Base-by-base conservation (phyloP, 2,113 vertebrate genomes). In the Thymallus thymallus region DNA sequence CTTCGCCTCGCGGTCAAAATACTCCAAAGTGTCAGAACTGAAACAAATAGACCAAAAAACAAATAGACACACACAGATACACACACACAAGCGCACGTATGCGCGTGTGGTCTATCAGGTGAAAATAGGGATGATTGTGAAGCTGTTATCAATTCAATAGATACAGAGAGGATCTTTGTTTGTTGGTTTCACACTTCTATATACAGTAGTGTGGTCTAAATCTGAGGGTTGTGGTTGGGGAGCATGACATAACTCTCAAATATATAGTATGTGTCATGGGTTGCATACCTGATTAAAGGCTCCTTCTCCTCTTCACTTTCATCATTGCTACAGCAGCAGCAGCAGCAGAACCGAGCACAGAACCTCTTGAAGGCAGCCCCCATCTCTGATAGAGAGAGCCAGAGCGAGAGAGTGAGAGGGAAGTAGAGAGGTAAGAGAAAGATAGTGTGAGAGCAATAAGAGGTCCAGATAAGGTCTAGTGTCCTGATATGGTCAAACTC, bases 1-100 rank as follows among this genome's bases (percentile, higher is more conserved):
- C 84, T 94, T 92, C 26, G 93, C 93, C 48, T 94, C 91, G 1
- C 91, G 93, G 35, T 91, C 92, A 72, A 95, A 94, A 77, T 94
- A 95, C 73, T 93, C 90, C 83, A 95, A 71, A 0, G 93, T 93
- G 62, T 95, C 94, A 46, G 88, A 83, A 76, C 89, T 92, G 68
- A 1, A 56, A 14, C 35, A 46, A 22, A 78, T 46, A 68, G 20
- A 76, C 32, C 69, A 35, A 79, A 35, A 76, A 20, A 13, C 48
- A 18, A 5, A 29, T 32, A 12, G 29, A 23, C 14, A 65, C 16
- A 72, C 14, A 76, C 45, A 83, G 26, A 82, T 64, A 65, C 6
- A 75, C 3, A 68, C 60, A 65, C 60, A 75, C 4, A 63, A 13
- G 45, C 16, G 30, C 14, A 45, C 72, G 2, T 35, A 48, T 20